These are phyloP conservation scores for Apocrypta bakeri DNA, from an alignment of 1,140 invertebrate genomes.

Conservation along the genomic window DNA sequence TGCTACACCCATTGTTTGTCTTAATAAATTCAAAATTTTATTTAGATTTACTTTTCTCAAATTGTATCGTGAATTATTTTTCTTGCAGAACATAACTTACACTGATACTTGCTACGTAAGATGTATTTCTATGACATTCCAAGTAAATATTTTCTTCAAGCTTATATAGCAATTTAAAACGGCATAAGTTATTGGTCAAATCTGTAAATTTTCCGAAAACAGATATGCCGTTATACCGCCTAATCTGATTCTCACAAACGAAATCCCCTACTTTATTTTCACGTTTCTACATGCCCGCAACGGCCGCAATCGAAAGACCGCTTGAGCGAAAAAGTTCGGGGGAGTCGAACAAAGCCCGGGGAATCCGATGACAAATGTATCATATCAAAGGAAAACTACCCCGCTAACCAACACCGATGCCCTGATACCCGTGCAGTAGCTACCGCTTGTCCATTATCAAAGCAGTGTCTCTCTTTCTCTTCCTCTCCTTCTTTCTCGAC, in stretches of 20 bases:
- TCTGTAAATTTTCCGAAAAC: not conserved
- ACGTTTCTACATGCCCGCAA: not conserved
- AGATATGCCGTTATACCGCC: not conserved
- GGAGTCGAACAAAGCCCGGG: not conserved
- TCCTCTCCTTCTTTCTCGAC: not conserved
- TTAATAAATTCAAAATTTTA: too few relatives aligned
- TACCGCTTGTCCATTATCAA: not conserved
- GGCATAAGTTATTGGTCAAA: too few relatives aligned
- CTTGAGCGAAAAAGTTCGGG: not conserved
- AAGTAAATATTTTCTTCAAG: too few relatives aligned
- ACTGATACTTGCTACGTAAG: too few relatives aligned
- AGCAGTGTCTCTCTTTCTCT: not conserved
- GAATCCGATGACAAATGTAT: conserved; percentile 2
- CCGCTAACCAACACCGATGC: not conserved
- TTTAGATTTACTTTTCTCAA: too few relatives aligned
- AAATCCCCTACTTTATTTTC: not conserved
- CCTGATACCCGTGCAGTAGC: not conserved
- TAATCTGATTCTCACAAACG: not conserved
- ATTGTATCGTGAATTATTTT: too few relatives aligned
- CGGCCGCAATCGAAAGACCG: not conserved
- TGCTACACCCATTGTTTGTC: too few relatives aligned
- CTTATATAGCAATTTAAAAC: too few relatives aligned
- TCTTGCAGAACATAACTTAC: too few relatives aligned
- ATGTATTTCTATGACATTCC: too few relatives aligned
- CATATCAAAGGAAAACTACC: not conserved